phyloP scores from a whole-genome alignment of 2,797 vertebrate genomes.

The Gymnopithys bicolor region DNA sequence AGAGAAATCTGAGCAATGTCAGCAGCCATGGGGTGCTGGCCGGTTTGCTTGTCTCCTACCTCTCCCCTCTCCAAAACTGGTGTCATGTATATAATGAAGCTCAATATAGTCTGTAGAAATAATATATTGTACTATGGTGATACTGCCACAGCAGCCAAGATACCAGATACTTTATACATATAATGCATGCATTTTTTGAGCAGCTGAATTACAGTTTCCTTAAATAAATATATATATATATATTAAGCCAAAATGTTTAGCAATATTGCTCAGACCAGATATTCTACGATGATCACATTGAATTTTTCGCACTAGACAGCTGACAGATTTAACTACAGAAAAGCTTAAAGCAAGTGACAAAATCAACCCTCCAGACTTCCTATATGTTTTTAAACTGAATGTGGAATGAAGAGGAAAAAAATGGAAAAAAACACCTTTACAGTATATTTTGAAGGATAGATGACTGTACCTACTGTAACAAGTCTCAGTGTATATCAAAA shows the following conservation, averaged over 20 bases:
- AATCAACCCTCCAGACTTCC: background rate
- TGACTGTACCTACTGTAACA: background rate
- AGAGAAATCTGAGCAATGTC: background rate
- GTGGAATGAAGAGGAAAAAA: background rate
- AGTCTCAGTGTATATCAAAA: background rate
- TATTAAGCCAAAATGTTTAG: background rate
- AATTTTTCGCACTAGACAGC: constrained; percentile 30
- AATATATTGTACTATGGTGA: background rate
- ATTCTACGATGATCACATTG: background rate
- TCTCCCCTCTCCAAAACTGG: background rate
- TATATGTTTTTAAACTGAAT: background rate
- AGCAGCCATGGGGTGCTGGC: background rate
- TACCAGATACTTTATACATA: background rate
- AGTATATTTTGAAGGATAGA: background rate
- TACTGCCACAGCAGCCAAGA: background rate
- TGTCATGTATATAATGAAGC: background rate
- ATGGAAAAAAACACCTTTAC: background rate
- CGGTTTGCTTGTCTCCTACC: background rate
- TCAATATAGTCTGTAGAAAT: background rate
- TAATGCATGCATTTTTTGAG: background rate
- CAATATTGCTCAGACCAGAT: background rate
- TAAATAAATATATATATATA: background rate
- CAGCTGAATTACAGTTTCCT: background rate
- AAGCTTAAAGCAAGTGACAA: background rate
- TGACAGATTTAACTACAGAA: constrained; percentile 17